These are phyloP conservation scores for Aulostomus chinensis DNA, from an alignment of 2,797 vertebrate species.

Conservation along the genomic window DNA sequence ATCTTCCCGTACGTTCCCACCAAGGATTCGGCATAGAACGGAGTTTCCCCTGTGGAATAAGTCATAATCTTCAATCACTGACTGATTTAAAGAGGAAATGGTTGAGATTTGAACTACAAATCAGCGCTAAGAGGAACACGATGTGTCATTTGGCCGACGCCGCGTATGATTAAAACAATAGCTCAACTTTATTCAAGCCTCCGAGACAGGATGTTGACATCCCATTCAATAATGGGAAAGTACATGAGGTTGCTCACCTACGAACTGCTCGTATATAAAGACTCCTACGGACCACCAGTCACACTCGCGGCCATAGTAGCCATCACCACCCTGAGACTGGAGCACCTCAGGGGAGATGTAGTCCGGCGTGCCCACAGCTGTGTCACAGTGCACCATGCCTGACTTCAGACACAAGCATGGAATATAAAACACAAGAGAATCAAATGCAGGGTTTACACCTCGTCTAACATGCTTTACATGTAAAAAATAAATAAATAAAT, in stretches of 20 bases:
- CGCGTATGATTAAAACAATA: too few species aligned
- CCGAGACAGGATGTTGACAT: too few species aligned
- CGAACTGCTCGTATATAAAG: constrained; percentile 93
- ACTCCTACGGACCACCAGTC: constrained; percentile 99
- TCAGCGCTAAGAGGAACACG: too few species aligned
- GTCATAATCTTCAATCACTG: not conserved
- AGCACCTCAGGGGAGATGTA: constrained; percentile 98
- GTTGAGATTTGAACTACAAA: too few species aligned
- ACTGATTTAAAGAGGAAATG: not conserved
- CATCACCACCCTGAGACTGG: constrained; percentile 92
- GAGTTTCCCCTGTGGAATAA: constrained; percentile 88
- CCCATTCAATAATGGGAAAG: too few species aligned
- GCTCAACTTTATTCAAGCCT: too few species aligned
- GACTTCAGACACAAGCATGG: constrained; percentile 75
- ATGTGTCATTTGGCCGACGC: too few species aligned
- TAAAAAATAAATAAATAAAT: too few species aligned
- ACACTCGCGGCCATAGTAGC: constrained; percentile 93
- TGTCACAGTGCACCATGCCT: constrained; percentile 96
- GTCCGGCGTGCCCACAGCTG: constrained; percentile 96
- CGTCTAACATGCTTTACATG: too few species aligned
- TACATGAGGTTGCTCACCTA: constrained; percentile 83
- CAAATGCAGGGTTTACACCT: too few species aligned
- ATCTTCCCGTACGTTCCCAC: constrained; percentile 99
- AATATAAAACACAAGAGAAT: not conserved
- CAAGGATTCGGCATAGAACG: constrained; percentile 96